These are phyloP conservation scores for Spinus pinus DNA, from an alignment of 2,797 vertebrate genomes.

Conservation along the genomic window DNA sequence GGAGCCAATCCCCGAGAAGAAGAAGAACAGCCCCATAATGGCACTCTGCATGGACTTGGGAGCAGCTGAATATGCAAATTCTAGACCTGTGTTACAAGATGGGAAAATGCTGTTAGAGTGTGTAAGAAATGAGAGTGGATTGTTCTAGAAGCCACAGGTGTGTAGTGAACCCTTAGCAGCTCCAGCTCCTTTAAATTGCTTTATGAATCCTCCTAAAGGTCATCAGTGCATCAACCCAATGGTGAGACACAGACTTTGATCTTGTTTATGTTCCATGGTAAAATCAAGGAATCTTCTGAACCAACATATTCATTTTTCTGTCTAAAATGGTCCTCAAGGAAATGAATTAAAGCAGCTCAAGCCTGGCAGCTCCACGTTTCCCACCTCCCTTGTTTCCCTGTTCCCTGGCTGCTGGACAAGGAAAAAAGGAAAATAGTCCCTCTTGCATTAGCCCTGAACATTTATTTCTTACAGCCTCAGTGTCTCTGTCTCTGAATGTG, in stretches of 20 bases:
- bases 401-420: not conserved
- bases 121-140: not conserved
- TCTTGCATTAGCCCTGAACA: not conserved
- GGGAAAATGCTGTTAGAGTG: not conserved
- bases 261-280: not conserved
- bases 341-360: not conserved
- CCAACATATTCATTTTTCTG: not conserved
- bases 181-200: not conserved
- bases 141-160: not conserved
- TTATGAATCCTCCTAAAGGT: not conserved
- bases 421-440: not conserved
- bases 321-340: not conserved
- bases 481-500: not conserved
- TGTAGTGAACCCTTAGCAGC: not conserved
- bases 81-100: conserved; percentile 81
- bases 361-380: accelerated
- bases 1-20: conserved; percentile 96
- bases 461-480: not conserved
- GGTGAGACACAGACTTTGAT: not conserved
- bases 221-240: not conserved
- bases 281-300: not conserved
- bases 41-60: conserved; percentile 98
- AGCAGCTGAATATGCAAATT: conserved; percentile 96
- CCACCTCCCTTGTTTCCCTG: not conserved
- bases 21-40: conserved; percentile 98